Conservation (phyloP, 2,888 invertebrate genomes). For the Tetheella fluctuosa region DNA sequence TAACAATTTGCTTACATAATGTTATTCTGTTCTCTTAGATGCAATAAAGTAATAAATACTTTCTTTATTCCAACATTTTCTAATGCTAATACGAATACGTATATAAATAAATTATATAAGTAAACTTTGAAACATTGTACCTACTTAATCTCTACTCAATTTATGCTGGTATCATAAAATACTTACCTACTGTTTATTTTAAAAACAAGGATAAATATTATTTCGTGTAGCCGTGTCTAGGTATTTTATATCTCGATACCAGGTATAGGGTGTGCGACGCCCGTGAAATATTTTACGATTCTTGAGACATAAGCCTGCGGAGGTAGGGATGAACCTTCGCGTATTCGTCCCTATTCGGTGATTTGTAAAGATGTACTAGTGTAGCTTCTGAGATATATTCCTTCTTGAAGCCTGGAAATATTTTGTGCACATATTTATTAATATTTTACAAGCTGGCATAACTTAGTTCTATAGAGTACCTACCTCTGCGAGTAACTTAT, state of each 20-base stretch:
- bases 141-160: too few relatives aligned
- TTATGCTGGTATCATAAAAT: background rate
- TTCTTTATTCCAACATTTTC: too few relatives aligned
- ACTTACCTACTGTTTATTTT: slow-evolving; percentile 9
- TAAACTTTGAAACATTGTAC: too few relatives aligned
- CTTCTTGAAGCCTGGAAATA: slow-evolving; percentile 36
- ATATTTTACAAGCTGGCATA: slow-evolving; percentile 17
- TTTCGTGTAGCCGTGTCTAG: slow-evolving; percentile 46
- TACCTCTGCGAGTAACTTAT: too few relatives aligned
- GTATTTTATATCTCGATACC: slow-evolving; percentile 32
- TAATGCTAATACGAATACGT: too few relatives aligned
- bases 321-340: slow-evolving; percentile 62
- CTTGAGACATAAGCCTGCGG: slow-evolving; percentile 69
- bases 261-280: slow-evolving; percentile 55
- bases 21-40: too few relatives aligned
- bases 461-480: background rate
- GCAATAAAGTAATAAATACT: too few relatives aligned
- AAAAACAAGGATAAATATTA: slow-evolving; percentile 1
- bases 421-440: slow-evolving; percentile 23
- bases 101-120: too few relatives aligned
- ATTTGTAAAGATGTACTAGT: slow-evolving; percentile 65
- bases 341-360: slow-evolving; percentile 70
- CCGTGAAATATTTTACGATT: slow-evolving; percentile 81
- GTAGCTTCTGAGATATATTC: slow-evolving; percentile 42
- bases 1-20: background rate